These are phyloP conservation scores for Cetoscarus ocellatus DNA, from an alignment of 2,797 vertebrate species.

Conservation along the genomic window DNA sequence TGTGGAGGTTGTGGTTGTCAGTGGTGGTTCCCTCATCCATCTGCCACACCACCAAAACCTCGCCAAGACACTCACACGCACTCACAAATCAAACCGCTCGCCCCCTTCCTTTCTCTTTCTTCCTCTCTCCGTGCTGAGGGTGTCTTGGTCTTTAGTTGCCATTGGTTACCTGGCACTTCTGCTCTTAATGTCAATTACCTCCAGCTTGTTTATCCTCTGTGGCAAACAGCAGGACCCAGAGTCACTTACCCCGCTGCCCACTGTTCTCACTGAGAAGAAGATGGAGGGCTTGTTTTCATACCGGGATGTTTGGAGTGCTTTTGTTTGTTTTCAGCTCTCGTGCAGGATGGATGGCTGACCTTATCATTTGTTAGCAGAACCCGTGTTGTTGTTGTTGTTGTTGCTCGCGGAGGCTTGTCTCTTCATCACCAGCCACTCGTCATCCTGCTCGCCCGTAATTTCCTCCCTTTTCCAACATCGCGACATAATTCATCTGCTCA, in stretches of 20 bases:
- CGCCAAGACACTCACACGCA: slow-evolving; percentile 52
- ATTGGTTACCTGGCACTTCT: slow-evolving; percentile 83
- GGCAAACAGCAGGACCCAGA: slow-evolving; percentile 40
- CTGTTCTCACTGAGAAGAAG: slow-evolving; percentile 23
- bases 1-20: slow-evolving; percentile 63
- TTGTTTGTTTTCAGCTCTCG: slow-evolving; percentile 29
- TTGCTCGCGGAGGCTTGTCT: slow-evolving; percentile 57
- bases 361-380: slow-evolving; percentile 51
- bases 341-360: slow-evolving; percentile 15
- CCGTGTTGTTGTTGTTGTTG: slow-evolving; percentile 50
- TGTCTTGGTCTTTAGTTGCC: slow-evolving; percentile 79
- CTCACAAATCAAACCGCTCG: slow-evolving; percentile 48
- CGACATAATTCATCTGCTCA: slow-evolving; percentile 64
- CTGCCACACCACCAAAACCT: slow-evolving; percentile 63
- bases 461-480: slow-evolving; percentile 59
- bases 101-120: slow-evolving; percentile 45
- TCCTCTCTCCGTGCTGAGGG: slow-evolving; percentile 44
- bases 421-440: slow-evolving; percentile 48
- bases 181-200: slow-evolving; percentile 78
- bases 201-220: slow-evolving; percentile 71
- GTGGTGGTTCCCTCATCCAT: slow-evolving; percentile 74
- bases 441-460: slow-evolving; percentile 57
- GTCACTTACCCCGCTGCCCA: slow-evolving; percentile 12
- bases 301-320: slow-evolving; percentile 23
- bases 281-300: background rate